Conservation (phyloP, 2,888 invertebrate genomes). For the Cylloceria caligata region DNA sequence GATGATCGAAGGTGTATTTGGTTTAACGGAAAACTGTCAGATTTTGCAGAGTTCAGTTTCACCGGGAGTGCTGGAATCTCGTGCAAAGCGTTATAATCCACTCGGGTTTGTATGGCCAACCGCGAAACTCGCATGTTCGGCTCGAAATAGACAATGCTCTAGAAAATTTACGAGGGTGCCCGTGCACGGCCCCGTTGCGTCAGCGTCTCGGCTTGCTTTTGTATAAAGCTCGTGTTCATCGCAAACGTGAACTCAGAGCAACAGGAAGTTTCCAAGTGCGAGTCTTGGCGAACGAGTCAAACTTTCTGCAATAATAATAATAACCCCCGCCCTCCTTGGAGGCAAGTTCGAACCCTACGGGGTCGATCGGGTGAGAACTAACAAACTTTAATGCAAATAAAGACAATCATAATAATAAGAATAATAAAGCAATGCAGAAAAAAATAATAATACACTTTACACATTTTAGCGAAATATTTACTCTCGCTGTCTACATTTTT, state of each 20-base stretch:
- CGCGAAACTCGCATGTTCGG: slow-evolving; percentile 48
- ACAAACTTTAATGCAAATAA: no score
- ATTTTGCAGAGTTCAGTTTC: not conserved
- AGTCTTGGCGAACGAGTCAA: not conserved
- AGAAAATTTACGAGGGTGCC: slow-evolving; percentile 72
- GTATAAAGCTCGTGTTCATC: slow-evolving; percentile 73
- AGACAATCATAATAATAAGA: not conserved
- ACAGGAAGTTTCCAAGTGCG: slow-evolving; percentile 16
- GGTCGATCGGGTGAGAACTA: no score
- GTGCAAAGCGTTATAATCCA: not conserved
- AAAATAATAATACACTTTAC: not conserved
- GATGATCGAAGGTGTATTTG: not conserved
- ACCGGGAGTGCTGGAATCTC: not conserved
- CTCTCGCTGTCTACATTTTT: not conserved
- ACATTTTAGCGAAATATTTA: not conserved
- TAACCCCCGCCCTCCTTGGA: no score
- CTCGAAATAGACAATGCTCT: slow-evolving; percentile 81
- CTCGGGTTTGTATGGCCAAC: slow-evolving; percentile 5
- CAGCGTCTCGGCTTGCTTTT: slow-evolving; percentile 74
- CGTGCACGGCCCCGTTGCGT: slow-evolving; percentile 68
- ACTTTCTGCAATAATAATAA: not conserved
- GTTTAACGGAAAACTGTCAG: not conserved
- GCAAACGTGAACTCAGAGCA: slow-evolving; percentile 34
- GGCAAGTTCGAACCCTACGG: not conserved
- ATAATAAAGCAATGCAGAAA: not conserved